Base-by-base conservation (phyloP, 1,140 invertebrate genomes). In the Euschistus heros region DNA sequence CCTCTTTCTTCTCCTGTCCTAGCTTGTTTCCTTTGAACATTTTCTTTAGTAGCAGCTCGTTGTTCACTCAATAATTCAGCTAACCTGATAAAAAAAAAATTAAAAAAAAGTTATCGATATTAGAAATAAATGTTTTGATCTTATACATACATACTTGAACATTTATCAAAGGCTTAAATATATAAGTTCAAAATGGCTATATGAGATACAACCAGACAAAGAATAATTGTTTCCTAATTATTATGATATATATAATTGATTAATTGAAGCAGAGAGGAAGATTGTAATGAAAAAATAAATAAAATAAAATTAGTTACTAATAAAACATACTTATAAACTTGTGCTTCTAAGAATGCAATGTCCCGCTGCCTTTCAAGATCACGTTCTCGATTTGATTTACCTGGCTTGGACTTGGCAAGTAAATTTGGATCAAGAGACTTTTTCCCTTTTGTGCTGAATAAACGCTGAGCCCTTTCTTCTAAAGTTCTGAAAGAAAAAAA, bases 1-100 rank as follows among this genome's bases (percentile, higher is more conserved):
- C 94, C 90, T 2, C 91, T 76, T 76, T 97, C 94, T 8, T 94
- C 95, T 50, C 93, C 94, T 0, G 94, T 97, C 66, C 96, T 83
- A 0, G 97, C 97, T 74, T 98, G 96, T 74, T 98, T 97, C 14
- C 97, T 82, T 72, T 98, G 94, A 0, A 99, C 94, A 79, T 99
- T 99, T 76, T 99, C 97, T 72, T 94, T 92, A 0, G 97, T 98
- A 0, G 93, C 87, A 2, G 85, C 80, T 44, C 96, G 78, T 72
- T 97, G 92, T 69, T 88, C 84, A 1, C 87, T 84, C 6, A 94
- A 80, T 47, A 92, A 77, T 71, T 93, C 91, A 0, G 89, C 83
- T 47, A 94, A 83, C 74, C 87, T 84, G 69, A 65, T n/a, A 66
- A 62, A 59, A 54, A 63, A 54, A 27, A 66, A 18, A 65, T 42